phyloP scores from a whole-genome alignment of 2,888 invertebrate species.

The Notodonta ziczac region DNA sequence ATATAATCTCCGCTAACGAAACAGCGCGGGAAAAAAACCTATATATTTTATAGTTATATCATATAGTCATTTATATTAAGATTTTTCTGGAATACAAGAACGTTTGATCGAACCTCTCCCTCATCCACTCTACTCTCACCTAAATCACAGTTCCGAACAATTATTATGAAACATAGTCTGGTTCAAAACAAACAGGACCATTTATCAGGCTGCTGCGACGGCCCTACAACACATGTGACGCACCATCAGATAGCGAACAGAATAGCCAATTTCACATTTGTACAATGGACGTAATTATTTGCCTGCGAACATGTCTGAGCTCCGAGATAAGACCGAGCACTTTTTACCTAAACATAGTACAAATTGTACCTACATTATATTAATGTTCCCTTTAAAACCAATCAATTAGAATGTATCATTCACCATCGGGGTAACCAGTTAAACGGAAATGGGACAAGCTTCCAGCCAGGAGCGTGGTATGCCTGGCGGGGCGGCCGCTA shows the following conservation, averaged over 20 bases:
- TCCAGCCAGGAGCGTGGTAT: too few relatives aligned
- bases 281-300: slow-evolving; percentile 25
- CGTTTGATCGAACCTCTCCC: background rate
- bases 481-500: too few relatives aligned
- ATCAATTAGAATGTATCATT: too few relatives aligned
- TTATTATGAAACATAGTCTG: slow-evolving; percentile 1
- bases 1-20: too few relatives aligned
- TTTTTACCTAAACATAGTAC: slow-evolving; percentile 3
- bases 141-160: background rate
- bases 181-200: slow-evolving; percentile 3
- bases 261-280: slow-evolving; percentile 42
- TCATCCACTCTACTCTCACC: background rate
- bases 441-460: too few relatives aligned
- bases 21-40: too few relatives aligned
- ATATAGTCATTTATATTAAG: too few relatives aligned
- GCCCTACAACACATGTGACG: slow-evolving; percentile 27
- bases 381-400: too few relatives aligned
- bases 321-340: background rate
- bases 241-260: slow-evolving; percentile 38
- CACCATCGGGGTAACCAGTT: too few relatives aligned
- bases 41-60: too few relatives aligned
- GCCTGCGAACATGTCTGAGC: slow-evolving; percentile 13
- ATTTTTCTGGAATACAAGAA: too few relatives aligned
- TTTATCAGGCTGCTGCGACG: slow-evolving; percentile 15
- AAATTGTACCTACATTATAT: too few relatives aligned